These are phyloP conservation scores for Eristalis arbustorum DNA, from an alignment of 2,888 invertebrate genomes.

Conservation along the genomic window DNA sequence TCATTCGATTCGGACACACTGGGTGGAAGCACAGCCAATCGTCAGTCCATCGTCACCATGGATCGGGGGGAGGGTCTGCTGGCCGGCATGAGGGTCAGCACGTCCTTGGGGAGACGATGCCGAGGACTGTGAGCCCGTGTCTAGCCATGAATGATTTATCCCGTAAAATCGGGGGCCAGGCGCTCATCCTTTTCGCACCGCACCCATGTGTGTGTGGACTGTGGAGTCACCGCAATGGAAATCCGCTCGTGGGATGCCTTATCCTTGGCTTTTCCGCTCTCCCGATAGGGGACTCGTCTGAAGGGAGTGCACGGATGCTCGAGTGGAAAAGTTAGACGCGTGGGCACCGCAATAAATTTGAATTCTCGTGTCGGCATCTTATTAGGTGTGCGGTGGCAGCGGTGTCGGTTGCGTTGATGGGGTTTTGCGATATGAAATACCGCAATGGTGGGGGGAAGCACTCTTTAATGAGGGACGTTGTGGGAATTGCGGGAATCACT, in stretches of 20 bases:
- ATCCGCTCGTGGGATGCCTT: constrained; percentile 13
- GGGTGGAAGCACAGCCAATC: background rate
- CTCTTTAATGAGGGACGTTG: background rate
- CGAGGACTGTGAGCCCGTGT: constrained; percentile 35
- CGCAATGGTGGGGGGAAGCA: background rate
- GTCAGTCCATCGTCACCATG: constrained; percentile 55
- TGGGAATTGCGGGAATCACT: background rate
- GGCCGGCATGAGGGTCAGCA: constrained; percentile 47
- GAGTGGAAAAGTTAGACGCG: constrained; percentile 16
- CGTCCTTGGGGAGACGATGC: constrained; percentile 29
- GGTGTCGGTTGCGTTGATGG: background rate
- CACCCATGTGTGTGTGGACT: constrained; percentile 37
- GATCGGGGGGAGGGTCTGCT: constrained; percentile 18
- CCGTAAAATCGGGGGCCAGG: constrained; percentile 73
- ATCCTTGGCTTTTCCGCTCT: background rate
- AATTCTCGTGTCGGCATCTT: constrained; percentile 14
- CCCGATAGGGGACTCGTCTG: constrained; percentile 5
- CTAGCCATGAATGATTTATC: constrained; percentile 78
- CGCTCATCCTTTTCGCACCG: constrained; percentile 50
- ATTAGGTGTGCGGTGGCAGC: background rate
- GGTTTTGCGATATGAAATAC: background rate
- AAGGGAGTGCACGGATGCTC: background rate
- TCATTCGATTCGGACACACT: background rate
- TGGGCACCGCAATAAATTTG: constrained; percentile 40
- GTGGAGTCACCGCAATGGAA: constrained; percentile 53